These are phyloP conservation scores for Chaetorhynchus papuensis DNA, from an alignment of 2,113 vertebrate genomes.

Conservation along the genomic window DNA sequence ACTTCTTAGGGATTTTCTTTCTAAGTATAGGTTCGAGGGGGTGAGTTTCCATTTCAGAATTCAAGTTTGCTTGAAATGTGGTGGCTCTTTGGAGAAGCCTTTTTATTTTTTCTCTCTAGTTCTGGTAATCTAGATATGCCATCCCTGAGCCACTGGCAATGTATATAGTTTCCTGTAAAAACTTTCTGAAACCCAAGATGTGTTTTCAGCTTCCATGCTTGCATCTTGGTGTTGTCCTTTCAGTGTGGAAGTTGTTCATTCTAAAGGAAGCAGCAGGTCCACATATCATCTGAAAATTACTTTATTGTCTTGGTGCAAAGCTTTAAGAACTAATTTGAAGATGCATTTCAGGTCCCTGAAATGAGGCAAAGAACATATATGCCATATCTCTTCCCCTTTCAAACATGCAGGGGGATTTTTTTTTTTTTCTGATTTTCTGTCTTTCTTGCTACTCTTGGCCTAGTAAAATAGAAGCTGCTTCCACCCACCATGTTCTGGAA, in stretches of 20 bases:
- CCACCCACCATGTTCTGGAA: slow-evolving; percentile 55
- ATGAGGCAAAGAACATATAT: not conserved
- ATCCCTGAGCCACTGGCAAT: not conserved
- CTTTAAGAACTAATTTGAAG: not conserved
- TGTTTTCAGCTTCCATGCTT: not conserved
- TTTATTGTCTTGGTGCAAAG: not conserved
- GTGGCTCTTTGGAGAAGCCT: not conserved
- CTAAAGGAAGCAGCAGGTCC: not conserved
- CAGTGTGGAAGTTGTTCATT: not conserved
- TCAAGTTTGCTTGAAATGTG: not conserved
- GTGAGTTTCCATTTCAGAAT: slow-evolving; percentile 34
- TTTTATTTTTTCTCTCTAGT: not conserved
- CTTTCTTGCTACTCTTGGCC: not conserved
- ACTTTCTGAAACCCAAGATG: not conserved
- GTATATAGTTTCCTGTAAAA: not conserved
- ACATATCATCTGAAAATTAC: not conserved
- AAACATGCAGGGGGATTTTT: not conserved
- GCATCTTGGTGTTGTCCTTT: not conserved
- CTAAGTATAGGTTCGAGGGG: not conserved
- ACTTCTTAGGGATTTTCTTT: slow-evolving; percentile 1
- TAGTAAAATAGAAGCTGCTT: slow-evolving; percentile 47
- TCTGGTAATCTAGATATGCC: not conserved
- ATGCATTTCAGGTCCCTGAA: not conserved
- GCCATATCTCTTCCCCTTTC: not conserved
- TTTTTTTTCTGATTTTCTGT: not conserved